Conservation (phyloP, 2,888 invertebrate genomes). For the Dimorphilus gyrociliatus region DNA sequence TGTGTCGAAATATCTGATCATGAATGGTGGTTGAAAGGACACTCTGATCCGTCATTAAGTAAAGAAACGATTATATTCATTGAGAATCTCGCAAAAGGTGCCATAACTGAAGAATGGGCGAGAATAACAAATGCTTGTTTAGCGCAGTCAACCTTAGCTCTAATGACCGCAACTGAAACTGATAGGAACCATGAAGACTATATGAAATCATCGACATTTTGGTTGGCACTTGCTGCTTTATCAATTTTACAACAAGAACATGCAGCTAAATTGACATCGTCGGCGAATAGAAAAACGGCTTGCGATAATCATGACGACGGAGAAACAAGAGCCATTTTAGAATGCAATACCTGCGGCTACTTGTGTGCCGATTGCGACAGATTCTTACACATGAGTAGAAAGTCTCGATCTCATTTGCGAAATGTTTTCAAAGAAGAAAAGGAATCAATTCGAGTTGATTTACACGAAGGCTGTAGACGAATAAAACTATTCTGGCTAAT, state of each 20-base stretch:
- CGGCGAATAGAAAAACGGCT: too few species aligned
- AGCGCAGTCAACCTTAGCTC: too few species aligned
- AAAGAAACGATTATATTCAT: too few species aligned
- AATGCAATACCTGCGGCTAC: slow-evolving; percentile 76
- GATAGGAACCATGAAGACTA: too few species aligned
- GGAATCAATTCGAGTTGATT: slow-evolving; percentile 81
- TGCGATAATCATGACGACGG: slow-evolving; percentile 95
- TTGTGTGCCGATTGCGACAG: slow-evolving; percentile 90
- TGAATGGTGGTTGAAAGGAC: neutral
- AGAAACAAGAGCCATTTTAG: slow-evolving; percentile 73
- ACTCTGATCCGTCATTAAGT: neutral
- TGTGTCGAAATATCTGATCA: slow-evolving; percentile 8
- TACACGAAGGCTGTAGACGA: slow-evolving; percentile 80
- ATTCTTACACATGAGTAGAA: slow-evolving; percentile 75
- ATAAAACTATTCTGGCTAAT: slow-evolving; percentile 88
- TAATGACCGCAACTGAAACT: too few species aligned
- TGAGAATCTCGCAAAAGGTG: too few species aligned
- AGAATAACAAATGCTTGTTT: too few species aligned
- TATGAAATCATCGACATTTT: slow-evolving; percentile 37
- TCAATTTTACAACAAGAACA: slow-evolving; percentile 81
- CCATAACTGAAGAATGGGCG: too few species aligned
- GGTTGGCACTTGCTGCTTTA: slow-evolving; percentile 79
- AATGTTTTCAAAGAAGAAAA: slow-evolving; percentile 90
- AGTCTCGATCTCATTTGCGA: slow-evolving; percentile 65
- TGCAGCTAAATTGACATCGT: slow-evolving; percentile 61